Conservation (phyloP, 2,797 vertebrate species). For the Sciurus vulgaris region DNA sequence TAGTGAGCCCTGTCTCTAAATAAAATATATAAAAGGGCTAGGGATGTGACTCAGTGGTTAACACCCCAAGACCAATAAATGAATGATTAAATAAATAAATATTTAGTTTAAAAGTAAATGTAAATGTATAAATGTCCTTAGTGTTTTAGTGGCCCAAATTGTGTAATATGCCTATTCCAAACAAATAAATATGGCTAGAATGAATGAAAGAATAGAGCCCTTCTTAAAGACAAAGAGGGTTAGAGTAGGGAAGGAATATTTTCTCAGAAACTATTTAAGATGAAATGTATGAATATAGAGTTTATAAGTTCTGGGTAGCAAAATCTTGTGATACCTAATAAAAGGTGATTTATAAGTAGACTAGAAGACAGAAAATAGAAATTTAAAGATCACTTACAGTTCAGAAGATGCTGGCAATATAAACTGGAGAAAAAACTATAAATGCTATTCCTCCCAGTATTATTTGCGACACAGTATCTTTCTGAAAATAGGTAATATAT, state of each 20-base stretch:
- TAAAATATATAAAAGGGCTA: no score
- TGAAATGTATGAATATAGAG: background rate
- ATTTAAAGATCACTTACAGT: background rate
- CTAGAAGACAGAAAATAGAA: background rate
- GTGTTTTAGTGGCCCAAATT: background rate
- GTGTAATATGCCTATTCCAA: background rate
- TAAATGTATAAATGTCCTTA: background rate
- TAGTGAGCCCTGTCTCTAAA: no score
- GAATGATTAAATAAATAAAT: background rate
- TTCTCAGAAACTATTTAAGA: background rate
- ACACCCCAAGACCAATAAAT: no score
- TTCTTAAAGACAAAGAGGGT: background rate
- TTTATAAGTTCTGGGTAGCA: background rate
- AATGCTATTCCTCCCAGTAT: background rate
- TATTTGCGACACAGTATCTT: background rate
- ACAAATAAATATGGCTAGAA: background rate
- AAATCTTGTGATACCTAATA: background rate
- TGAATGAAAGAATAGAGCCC: background rate
- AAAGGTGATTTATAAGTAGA: background rate
- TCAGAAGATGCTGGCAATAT: background rate
- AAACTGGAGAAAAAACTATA: background rate
- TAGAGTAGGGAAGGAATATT: background rate
- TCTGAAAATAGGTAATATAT: background rate
- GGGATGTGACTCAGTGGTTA: no score
- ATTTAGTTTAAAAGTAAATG: background rate